Evolutionary conservation across 2,888 invertebrate species (phyloP), one percentile per base, ranked within the genome.

Genomic region (Lamproptera curius): DNA sequence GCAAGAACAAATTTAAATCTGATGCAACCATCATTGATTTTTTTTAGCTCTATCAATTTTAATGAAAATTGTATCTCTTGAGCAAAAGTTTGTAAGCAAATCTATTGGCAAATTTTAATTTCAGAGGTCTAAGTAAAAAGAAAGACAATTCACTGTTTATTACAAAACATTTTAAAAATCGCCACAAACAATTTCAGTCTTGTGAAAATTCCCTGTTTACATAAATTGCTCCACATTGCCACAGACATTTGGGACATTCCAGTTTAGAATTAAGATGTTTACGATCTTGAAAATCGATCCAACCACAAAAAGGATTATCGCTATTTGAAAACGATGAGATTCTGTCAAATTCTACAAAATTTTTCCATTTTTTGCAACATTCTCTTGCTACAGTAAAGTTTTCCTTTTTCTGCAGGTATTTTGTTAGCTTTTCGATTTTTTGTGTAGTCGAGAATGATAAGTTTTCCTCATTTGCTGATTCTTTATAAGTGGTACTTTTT

Each of bases 361-460:
- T 78, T 79, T 81, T 72, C 83, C 84, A 84, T 73, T 82, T 81
- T 80, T 71, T 69, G 53, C 54, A 35, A 20, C 38, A 31, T 53
- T 61, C 66, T 70, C 71, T 65, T 51, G 55, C 53, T 16, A 44
- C 46, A 41, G 52, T 50, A 16, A 55, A 48, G 28, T 52, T 53
- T 16, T 54, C 43, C 53, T 63, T 63, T 56, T 68, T 71, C 39
- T 78, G 73, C 47, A 84, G 61, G 55, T 84, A 85, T 75, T 82
- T 83, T 54, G 85, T 84, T 42, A 85, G 77, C 73, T 84, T 86
- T 86, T 73, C 85, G 17, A 85, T 85, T 85, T 86, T 86, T 86
- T 85, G 80, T 23, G 34, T 33, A 61, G 73, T 79, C 65, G 59
- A 62, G 52, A 64, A 64, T 33, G 54, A 53, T 2, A 50, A 56